Conservation (phyloP, 2,113 vertebrate genomes). For the Nipponia nippon region DNA sequence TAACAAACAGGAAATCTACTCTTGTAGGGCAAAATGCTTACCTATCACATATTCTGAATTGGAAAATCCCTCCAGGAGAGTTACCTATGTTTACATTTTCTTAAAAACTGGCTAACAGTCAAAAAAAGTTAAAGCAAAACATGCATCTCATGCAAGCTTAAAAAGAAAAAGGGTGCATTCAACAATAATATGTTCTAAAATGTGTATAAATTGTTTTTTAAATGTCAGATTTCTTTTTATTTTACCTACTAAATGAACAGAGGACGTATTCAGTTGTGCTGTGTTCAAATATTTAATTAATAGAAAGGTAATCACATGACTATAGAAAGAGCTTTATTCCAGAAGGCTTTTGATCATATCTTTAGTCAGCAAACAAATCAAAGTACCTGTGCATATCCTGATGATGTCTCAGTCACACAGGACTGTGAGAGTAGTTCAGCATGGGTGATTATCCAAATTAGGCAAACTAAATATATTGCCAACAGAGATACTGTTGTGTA, state of each 20-base stretch:
- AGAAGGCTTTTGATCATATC: neutral
- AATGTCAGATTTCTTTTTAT: neutral
- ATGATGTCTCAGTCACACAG: neutral
- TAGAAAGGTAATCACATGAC: neutral
- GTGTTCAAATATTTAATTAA: neutral
- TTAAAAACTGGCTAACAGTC: neutral
- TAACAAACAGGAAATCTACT: neutral
- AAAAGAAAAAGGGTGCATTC: neutral
- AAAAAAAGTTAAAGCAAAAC: neutral
- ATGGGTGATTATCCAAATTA: neutral
- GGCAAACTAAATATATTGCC: neutral
- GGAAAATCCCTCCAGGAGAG: neutral
- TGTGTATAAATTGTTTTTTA: neutral
- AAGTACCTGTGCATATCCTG: neutral
- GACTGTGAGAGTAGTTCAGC: neutral
- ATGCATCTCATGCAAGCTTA: neutral
- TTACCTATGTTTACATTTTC: neutral
- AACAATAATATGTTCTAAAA: neutral
- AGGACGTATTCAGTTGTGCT: neutral
- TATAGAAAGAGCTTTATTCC: neutral
- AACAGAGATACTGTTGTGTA: neutral
- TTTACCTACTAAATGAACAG: neutral
- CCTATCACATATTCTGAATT: neutral
- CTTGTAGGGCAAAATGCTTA: neutral
- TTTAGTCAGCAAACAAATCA: neutral